phyloP scores from a whole-genome alignment of 1,140 invertebrate genomes.

The Drosophila prosaltans region DNA sequence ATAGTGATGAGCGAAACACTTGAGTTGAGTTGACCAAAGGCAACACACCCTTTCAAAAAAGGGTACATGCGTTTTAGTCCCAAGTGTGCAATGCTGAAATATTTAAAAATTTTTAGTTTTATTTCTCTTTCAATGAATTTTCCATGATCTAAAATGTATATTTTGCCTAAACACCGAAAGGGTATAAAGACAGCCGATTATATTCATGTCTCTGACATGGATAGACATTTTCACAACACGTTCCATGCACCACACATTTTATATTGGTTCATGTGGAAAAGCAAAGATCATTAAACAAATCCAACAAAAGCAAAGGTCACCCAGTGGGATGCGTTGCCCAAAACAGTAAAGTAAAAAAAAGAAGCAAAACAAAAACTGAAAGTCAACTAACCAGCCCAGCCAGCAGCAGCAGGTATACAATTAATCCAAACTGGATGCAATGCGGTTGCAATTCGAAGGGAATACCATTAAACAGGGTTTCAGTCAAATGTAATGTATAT shows the following conservation, averaged over 20 bases:
- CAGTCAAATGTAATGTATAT: not conserved
- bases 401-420: not conserved
- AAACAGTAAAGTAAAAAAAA: not conserved
- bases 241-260: not conserved
- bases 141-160: no score
- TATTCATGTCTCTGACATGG: not conserved
- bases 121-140: no score
- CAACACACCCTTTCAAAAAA: not conserved
- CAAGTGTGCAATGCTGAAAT: not conserved
- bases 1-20: not conserved
- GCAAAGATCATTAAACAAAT: constrained; percentile 9
- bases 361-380: not conserved
- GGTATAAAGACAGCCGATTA: not conserved
- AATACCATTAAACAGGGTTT: constrained; percentile 1
- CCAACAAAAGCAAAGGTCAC: constrained; percentile 2
- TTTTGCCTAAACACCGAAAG: not conserved
- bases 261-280: constrained; percentile 6
- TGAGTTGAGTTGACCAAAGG: not conserved
- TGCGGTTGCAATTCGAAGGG: not conserved
- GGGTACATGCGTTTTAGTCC: not conserved
- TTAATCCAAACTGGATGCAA: not conserved
- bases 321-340: constrained; percentile 1
- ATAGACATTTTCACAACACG: not conserved
- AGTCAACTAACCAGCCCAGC: not conserved
- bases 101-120: no score